Conservation (phyloP, 2,113 vertebrate species). For the Prochilodus magdalenae region DNA sequence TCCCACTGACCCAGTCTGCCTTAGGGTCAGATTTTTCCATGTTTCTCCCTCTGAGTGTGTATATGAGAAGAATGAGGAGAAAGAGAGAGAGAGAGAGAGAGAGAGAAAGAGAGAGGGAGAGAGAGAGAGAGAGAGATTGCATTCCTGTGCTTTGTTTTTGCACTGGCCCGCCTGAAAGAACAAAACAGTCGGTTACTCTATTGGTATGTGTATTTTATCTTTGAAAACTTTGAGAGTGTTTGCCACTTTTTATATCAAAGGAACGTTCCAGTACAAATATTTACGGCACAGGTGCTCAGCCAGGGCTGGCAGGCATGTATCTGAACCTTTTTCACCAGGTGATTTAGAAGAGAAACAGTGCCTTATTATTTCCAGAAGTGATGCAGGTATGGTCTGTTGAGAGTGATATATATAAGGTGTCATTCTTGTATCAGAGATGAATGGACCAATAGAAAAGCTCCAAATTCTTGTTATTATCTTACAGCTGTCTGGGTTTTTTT, state of each 20-base stretch:
- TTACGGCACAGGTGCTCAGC: background rate
- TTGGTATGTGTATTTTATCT: constrained; percentile 17
- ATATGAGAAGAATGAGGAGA: background rate
- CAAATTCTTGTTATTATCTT: too few species aligned
- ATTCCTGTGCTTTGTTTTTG: constrained; percentile 19
- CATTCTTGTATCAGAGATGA: background rate
- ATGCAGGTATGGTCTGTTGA: background rate
- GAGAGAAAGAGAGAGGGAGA: constrained; percentile 5
- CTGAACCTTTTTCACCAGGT: background rate
- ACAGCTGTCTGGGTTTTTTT: too few species aligned
- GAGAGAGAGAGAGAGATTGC: background rate
- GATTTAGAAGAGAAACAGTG: background rate
- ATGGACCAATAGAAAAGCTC: too few species aligned
- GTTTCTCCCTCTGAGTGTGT: constrained; percentile 14
- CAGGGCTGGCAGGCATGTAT: background rate
- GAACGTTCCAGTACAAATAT: background rate
- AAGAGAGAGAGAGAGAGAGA: background rate
- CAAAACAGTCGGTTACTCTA: background rate
- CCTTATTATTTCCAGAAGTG: background rate
- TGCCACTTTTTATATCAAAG: constrained; percentile 18
- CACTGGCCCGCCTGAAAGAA: constrained; percentile 18
- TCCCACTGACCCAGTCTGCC: constrained; percentile 3
- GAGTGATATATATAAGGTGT: background rate
- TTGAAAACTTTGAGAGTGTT: constrained; percentile 4
- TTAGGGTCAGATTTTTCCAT: constrained; percentile 36